Conservation (phyloP, 2,888 invertebrate genomes). For the Drosophila neotestacea region DNA sequence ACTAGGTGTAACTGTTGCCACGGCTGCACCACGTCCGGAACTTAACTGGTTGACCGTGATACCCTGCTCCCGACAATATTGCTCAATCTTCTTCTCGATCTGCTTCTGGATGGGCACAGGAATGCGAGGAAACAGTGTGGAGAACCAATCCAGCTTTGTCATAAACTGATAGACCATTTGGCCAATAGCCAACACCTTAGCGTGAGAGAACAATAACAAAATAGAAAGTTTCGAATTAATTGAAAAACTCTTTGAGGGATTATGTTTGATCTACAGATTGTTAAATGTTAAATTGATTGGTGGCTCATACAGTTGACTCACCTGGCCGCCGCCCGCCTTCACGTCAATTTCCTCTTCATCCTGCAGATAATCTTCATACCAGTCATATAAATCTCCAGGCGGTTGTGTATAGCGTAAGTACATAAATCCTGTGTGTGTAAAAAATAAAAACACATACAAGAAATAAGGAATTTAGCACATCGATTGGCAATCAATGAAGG, state of each 20-base stretch:
- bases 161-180: conserved; percentile 96
- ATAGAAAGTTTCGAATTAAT: not conserved
- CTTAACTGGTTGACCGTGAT: conserved; percentile 81
- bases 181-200: conserved; percentile 92
- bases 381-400: conserved; percentile 97
- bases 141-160: conserved; percentile 99
- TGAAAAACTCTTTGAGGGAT: not conserved
- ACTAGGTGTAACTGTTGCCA: conserved; percentile 13
- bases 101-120: conserved; percentile 98
- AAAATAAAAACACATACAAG: not conserved
- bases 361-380: conserved; percentile 98
- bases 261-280: not conserved
- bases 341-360: conserved; percentile 99
- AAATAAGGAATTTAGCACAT: conserved; percentile 11
- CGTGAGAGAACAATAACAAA: not conserved
- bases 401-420: conserved; percentile 97
- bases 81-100: conserved; percentile 91
- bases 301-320: conserved; percentile 83
- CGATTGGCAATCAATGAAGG: not conserved
- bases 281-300: conserved; percentile 35
- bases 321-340: conserved; percentile 98
- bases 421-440: conserved; percentile 87
- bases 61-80: conserved; percentile 87
- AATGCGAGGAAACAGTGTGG: conserved; percentile 98
- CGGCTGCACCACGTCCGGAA: conserved; percentile 61